These are phyloP conservation scores for Caenorhabditis panamensis DNA, from an alignment of 2,888 invertebrate genomes.

Conservation along the genomic window DNA sequence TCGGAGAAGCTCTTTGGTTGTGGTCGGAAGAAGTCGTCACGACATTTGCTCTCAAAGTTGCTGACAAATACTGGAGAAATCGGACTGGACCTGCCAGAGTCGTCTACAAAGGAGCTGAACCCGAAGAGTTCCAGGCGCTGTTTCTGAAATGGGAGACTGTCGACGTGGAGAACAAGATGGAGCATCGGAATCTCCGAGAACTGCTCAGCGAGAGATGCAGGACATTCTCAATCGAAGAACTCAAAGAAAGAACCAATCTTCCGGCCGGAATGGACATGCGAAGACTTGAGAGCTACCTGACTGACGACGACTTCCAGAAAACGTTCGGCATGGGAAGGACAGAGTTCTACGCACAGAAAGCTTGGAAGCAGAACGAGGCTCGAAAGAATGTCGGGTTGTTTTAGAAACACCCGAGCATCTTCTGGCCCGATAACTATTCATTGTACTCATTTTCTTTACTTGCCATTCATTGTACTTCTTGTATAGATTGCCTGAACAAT, in stretches of 20 bases:
- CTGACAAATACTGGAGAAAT: slow-evolving; percentile 63
- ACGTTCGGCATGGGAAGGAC: slow-evolving; percentile 65
- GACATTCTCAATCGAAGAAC: slow-evolving; percentile 62
- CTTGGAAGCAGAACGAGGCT: slow-evolving; percentile 75
- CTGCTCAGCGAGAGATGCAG: slow-evolving; percentile 69
- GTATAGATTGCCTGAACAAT: slow-evolving; percentile 53
- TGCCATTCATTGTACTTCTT: slow-evolving; percentile 44
- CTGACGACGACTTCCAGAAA: slow-evolving; percentile 69
- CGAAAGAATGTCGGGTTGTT: slow-evolving; percentile 59
- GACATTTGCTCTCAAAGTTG: slow-evolving; percentile 71
- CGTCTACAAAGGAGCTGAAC: slow-evolving; percentile 71
- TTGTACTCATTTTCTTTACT: slow-evolving; percentile 14
- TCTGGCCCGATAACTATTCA: neutral
- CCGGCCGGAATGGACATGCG: slow-evolving; percentile 73
- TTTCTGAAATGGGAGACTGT: slow-evolving; percentile 71
- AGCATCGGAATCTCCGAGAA: slow-evolving; percentile 44
- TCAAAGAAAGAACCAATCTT: slow-evolving; percentile 66
- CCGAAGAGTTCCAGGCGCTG: slow-evolving; percentile 73
- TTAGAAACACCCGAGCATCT: neutral
- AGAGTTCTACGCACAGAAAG: slow-evolving; percentile 69
- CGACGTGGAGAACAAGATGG: slow-evolving; percentile 40
- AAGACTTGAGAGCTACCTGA: slow-evolving; percentile 71
- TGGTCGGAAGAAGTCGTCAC: slow-evolving; percentile 71
- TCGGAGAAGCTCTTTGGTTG: slow-evolving; percentile 73
- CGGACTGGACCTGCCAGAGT: slow-evolving; percentile 62